Conservation (phyloP, 2,888 invertebrate species). For the Eurois occulta region DNA sequence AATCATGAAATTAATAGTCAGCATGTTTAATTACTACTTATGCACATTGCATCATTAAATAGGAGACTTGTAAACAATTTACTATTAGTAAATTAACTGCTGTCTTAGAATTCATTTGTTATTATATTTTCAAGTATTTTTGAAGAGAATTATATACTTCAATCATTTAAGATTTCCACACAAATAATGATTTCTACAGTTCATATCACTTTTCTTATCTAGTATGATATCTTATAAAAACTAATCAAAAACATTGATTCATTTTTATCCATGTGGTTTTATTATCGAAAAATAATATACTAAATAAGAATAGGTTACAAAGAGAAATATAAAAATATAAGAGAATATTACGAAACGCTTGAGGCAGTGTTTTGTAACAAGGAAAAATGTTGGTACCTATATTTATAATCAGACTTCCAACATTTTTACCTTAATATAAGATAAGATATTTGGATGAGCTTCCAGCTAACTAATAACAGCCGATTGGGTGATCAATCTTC, state of each 20-base stretch:
- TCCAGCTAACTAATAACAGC: neutral
- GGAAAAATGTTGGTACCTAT: neutral
- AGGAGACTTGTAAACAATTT: neutral
- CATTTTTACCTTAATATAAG: neutral
- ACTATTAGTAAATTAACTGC: neutral
- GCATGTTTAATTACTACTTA: neutral
- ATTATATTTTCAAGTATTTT: neutral
- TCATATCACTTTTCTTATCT: neutral
- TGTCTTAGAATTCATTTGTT: neutral
- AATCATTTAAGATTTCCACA: neutral
- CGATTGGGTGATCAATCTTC: neutral
- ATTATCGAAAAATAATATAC: neutral
- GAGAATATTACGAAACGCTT: neutral
- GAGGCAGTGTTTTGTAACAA: neutral
- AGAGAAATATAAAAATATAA: neutral
- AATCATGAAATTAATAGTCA: constrained; percentile 4
- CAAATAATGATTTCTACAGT: neutral
- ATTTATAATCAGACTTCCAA: neutral
- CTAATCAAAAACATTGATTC: constrained; percentile 6
- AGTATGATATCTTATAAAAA: constrained; percentile 4
- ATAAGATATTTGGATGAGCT: neutral
- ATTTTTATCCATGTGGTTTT: neutral
- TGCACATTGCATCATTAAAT: constrained; percentile 20
- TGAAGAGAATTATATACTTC: neutral
- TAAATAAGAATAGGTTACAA: neutral